Base-by-base conservation (phyloP, 2,888 invertebrate species). In the Seladonia tumulorum region DNA sequence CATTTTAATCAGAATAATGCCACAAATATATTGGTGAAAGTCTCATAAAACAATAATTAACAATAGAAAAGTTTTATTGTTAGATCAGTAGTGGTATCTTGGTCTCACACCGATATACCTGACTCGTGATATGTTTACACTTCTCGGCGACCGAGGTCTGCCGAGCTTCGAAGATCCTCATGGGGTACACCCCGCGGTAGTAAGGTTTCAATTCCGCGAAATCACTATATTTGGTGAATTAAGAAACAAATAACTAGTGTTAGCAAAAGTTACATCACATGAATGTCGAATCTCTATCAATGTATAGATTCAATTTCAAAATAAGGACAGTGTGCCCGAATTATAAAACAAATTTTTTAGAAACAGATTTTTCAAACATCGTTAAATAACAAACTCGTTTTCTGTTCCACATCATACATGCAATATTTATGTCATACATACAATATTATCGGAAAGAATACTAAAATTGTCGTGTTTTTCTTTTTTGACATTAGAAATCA, bases 401-500 rank as follows among this genome's bases (percentile, higher is more conserved):
- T 60, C 63, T 25, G 42, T 16, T 60, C 18, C 42, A 2, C 1
- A 45, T 12, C 4, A 35, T 12, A 7, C 25, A 35, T 35, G 39
- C 35, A 22, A 57, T 22, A 57, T 57, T n/a, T 25, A 47, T 47
- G 45, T 25, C 35, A 35, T 5, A 35, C 35, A 35, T 35, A 42
- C 42, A 10, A 49, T 18, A 18, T 29, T 57, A 18, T 29, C 2
- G 29, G 8, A 29, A 63, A 0, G 18, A 29, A 35, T 14, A 29
- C 14, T 47, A 29, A 49, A 72, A 49, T 47, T 70, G 10, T 74
- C 39, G 18, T 25, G 29, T 66, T 16, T 71, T 16, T 49, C 47
- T 49, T 49, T 7, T 45, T 60, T 25, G 14, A 25, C 60, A 63
- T 47, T 70, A 94, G 94, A 91, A 85, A 63, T 89, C 89, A 77